Conservation (phyloP, 1,140 invertebrate species). For the Oscheius sp. region DNA sequence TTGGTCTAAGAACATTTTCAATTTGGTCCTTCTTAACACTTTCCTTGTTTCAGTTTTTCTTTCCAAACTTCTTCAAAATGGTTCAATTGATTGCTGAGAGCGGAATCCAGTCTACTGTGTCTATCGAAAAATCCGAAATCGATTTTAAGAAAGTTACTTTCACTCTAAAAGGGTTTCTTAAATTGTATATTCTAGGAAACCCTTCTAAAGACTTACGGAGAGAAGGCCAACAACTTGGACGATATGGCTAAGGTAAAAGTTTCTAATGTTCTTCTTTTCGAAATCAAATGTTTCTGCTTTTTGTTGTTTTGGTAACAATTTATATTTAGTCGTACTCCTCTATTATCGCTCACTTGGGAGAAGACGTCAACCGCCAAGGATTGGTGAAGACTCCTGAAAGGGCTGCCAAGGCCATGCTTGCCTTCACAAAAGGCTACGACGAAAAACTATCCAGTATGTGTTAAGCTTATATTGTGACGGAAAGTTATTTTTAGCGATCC, state of each 20-base stretch:
- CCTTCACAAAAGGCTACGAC: slow-evolving; percentile 99
- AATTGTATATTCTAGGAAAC: neutral
- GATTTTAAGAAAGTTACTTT: neutral
- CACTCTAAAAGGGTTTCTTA: neutral
- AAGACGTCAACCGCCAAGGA: slow-evolving; percentile 87
- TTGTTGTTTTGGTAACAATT: too few relatives aligned
- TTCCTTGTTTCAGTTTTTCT: too few relatives aligned
- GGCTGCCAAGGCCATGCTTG: slow-evolving; percentile 96
- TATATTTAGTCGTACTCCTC: slow-evolving; percentile 37
- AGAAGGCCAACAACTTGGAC: slow-evolving; percentile 34
- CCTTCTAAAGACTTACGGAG: neutral
- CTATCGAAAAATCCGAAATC: neutral
- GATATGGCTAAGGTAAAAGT: slow-evolving; percentile 42
- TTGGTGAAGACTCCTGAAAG: slow-evolving; percentile 92
- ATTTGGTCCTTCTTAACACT: too few relatives aligned
- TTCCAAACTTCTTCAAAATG: too few relatives aligned
- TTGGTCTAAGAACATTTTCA: too few relatives aligned
- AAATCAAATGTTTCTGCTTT: too few relatives aligned
- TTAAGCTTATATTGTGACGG: slow-evolving; percentile 25
- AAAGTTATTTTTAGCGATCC: slow-evolving; percentile 78
- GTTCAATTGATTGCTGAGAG: neutral
- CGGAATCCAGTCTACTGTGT: neutral
- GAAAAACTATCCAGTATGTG: slow-evolving; percentile 84
- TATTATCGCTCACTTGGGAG: slow-evolving; percentile 70
- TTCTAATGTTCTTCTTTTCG: neutral